Evolutionary conservation across 92 coral and sea anemone species (phyloP), one percentile per base, ranked within the genome.

Genomic region (Porites lobata): DNA sequence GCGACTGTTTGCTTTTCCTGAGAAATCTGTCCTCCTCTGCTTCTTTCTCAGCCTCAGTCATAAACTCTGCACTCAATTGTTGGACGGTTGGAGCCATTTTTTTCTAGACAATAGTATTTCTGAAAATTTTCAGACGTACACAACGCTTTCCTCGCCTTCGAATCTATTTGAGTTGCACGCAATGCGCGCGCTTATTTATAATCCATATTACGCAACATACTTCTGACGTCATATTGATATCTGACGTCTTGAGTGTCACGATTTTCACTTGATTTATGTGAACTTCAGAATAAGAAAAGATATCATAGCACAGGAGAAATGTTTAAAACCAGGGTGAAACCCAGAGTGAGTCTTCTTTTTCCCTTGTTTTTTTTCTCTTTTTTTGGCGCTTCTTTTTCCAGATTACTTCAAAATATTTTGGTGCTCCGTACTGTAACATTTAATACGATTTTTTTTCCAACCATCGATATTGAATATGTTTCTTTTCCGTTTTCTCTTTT

Each of bases 1-100:
- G 99, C 61, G 94, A 95, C 17, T 94, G 94, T 78, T 86, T 94
- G 92, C 99, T 98, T 83, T 98, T 98, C 77, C 99, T 86, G n/a
- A 96, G 53, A 18, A 98, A 77, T 87, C 90, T 95, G 32, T 98
- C 98, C 13, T 92, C 65, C 50, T 88, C 88, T 29, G 98, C 81
- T 75, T 98, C 99, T 7, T 78, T 78, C 70, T 94, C 94, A 62
- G 87, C 85, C 0, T 66, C 76, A 15, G 89, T 92, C 83, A 83
- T 82, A 92, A 87, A 92, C 69, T 94, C 72, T 51, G 94, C 24
- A 38, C 95, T 92, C 18, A 92, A 87, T 9, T 92, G 92, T 50
- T 76, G 89, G 59, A 92, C 70, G 22, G 89, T 78, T 43, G 89
- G 70, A 12, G 93, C 76, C 90, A 85, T 85, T 20, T 65, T 62